phyloP scores from a whole-genome alignment of 2,888 invertebrate genomes.

The Eupithecia vulgata region DNA sequence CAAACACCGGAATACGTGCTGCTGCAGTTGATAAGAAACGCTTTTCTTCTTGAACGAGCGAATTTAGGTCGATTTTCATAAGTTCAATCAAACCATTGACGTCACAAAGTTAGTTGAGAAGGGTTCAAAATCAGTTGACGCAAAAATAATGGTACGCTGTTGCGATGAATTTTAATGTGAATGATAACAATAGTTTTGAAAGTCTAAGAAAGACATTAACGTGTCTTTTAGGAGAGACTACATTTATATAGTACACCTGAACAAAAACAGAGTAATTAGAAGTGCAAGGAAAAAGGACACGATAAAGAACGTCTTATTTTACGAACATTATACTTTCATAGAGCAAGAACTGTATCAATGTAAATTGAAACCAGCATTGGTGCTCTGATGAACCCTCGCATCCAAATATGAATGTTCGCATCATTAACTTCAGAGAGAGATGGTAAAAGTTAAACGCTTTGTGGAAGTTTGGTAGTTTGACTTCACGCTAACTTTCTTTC shows the following conservation, averaged over 20 bases:
- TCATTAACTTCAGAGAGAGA: constrained; percentile 47
- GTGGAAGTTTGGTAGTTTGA: constrained; percentile 48
- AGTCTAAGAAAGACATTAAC: neutral
- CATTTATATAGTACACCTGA: neutral
- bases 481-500: constrained; percentile 57
- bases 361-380: constrained; percentile 27
- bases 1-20: constrained; percentile 59
- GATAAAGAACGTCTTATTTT: neutral
- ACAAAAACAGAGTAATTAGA: constrained; percentile 14
- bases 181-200: neutral
- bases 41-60: constrained; percentile 42
- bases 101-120: neutral
- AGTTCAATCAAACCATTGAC: neutral
- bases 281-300: neutral
- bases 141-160: neutral
- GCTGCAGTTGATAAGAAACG: constrained; percentile 61
- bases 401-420: constrained; percentile 48
- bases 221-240: neutral
- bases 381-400: constrained; percentile 40
- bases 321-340: constrained; percentile 25
- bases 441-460: constrained; percentile 51
- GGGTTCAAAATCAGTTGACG: neutral
- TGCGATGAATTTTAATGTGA: neutral
- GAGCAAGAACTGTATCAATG: constrained; percentile 27
- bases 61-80: constrained; percentile 20